Evolutionary conservation across 2,888 invertebrate species (phyloP).

Genomic region (Amblyjoppa proteus): DNA sequence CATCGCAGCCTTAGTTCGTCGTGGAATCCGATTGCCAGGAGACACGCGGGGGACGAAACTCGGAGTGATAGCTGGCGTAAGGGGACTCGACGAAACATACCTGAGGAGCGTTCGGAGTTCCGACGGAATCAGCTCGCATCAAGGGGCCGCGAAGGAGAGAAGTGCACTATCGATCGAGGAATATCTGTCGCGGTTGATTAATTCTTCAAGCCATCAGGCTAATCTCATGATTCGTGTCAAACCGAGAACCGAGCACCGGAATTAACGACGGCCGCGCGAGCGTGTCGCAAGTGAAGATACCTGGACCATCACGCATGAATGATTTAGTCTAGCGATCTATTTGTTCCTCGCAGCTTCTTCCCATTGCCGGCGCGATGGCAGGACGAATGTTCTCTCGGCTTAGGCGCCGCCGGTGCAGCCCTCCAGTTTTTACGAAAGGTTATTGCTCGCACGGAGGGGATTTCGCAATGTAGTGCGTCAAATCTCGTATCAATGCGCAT

Average conservation of each 20-base stretch:
- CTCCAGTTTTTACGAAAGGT: no score
- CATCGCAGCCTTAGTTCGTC: background rate
- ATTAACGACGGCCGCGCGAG: background rate
- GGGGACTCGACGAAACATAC: background rate
- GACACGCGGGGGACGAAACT: background rate
- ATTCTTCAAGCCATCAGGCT: slow-evolving; percentile 13
- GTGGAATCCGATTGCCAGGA: background rate
- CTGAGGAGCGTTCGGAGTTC: background rate
- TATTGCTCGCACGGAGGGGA: background rate
- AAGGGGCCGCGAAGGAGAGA: slow-evolving; percentile 9
- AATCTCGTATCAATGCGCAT: slow-evolving; percentile 23
- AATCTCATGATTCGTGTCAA: slow-evolving; percentile 9
- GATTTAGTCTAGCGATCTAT: background rate
- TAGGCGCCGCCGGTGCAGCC: no score
- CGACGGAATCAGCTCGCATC: slow-evolving; percentile 15
- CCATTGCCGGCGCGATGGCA: no score
- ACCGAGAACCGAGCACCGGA: slow-evolving; percentile 1
- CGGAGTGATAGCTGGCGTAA: background rate
- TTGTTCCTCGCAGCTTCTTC: background rate
- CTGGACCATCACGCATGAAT: background rate
- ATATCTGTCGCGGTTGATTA: slow-evolving; percentile 19
- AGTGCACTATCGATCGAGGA: slow-evolving; percentile 32
- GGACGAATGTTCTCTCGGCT: no score
- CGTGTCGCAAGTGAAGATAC: background rate
- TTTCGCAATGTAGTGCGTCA: background rate